Percentiles rank a stretch among this genome's conserved stretches.
phyloP scores from a whole-genome alignment of 2,113 vertebrate genomes.

The Aldabrachelys gigantea region DNA sequence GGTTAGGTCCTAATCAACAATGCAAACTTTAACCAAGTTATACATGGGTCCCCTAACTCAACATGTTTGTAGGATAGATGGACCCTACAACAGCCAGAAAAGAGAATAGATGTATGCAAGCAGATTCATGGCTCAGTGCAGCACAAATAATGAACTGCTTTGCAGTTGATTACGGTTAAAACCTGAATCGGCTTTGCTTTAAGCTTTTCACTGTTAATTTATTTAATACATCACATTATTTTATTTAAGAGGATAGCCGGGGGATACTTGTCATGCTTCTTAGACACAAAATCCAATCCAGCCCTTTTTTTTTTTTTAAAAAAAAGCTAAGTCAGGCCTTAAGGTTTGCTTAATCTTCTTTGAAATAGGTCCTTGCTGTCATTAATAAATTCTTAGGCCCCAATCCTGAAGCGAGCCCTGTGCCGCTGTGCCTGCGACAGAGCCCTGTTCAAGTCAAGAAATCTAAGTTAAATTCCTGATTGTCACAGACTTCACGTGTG shows the following conservation, averaged over 20 bases:
- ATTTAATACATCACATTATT: neutral
- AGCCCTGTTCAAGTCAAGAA: neutral
- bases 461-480: conserved; percentile 1
- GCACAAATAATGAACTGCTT: neutral
- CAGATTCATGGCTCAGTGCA: neutral
- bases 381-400: neutral
- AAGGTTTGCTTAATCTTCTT: conserved; percentile 61
- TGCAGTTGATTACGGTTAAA: conserved; percentile 4
- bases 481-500: neutral
- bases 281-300: conserved; percentile 40
- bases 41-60: neutral
- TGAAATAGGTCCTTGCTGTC: neutral
- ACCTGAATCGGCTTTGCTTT: neutral
- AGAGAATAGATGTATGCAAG: neutral
- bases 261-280: conserved; percentile 10
- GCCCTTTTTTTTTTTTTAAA: neutral
- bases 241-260: conserved; percentile 37
- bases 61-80: conserved; percentile 1
- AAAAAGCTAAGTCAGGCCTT: conserved; percentile 33
- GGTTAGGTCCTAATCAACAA: neutral
- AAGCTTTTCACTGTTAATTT: neutral
- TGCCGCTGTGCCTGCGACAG: rapidly evolving
- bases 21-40: neutral
- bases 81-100: neutral
- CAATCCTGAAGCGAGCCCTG: neutral